Base-by-base conservation (phyloP, 1,140 invertebrate genomes). In the Aphis craccivora region DNA sequence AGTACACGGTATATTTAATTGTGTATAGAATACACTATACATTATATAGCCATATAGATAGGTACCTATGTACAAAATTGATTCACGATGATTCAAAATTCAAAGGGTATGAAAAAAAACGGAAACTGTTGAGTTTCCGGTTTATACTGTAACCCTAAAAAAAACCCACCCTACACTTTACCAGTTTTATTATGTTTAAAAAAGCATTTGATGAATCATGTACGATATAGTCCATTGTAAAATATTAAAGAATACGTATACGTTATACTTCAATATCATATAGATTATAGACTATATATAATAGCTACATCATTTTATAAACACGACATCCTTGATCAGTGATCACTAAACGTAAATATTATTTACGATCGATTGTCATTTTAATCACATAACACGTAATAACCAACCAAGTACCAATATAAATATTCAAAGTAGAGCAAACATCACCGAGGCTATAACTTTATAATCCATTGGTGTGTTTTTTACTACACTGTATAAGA, bases 171-270 rank as follows among this genome's bases (percentile, higher is more conserved):
- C 60, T 76, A n/a, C 1, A n/a, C 1, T 30, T 76, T n/a, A 76
- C 60, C n/a, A 76, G 60, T 76, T 35, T 76, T 76, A n/a, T n/a
- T 76, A n/a, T 35, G 14, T 76, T 6, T 76, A 76, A n/a, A n/a
- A 76, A 76, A 18, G 60, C 22, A 35, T 76, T 18, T 76, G 60
- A 76, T 76, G 60, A 76, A 76, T 76, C 60, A 76, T 76, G 30
- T 76, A 76, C 60, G n/a, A 76, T 76, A 35, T n/a, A n/a, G n/a
- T 76, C n/a, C n/a, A 76, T 76, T n/a, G 60, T 76, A n/a, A 76
- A 76, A 76, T n/a, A 76, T 76, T 76, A 76, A 76, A 22, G 14
- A 35, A 76, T 76, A 76, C n/a, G 30, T 67, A 18, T n/a, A 18
- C 55, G 55, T 9, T 67, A 6, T 76, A 76, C 30, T 22, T 76